Evolutionary conservation across 2,113 vertebrate genomes (phyloP).

Genomic region (Cinclus cinclus): DNA sequence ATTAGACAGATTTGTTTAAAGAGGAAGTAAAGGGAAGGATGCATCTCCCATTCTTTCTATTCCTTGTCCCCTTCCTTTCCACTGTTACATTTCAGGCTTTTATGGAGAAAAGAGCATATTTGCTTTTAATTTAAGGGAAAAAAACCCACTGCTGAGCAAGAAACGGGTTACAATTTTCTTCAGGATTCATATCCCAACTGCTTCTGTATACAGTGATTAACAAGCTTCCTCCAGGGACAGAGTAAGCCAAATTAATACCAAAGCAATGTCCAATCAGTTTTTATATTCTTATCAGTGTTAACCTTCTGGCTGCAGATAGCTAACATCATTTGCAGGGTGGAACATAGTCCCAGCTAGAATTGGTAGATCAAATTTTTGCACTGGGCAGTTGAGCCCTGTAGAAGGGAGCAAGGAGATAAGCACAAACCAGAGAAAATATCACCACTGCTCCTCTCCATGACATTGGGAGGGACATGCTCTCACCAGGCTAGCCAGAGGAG

Average conservation of each 20-base stretch:
- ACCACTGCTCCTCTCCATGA: fast-evolving
- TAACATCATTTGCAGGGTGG: not conserved
- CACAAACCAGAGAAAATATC: not conserved
- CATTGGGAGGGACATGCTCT: not conserved
- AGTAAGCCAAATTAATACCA: not conserved
- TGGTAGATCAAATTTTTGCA: not conserved
- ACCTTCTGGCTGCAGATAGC: not conserved
- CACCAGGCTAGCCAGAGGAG: not conserved
- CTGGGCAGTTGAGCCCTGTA: not conserved
- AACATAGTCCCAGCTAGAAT: not conserved
- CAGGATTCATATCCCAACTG: not conserved
- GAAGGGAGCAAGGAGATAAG: not conserved
- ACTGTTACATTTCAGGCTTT: not conserved
- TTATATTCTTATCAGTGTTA: not conserved
- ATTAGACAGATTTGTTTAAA: constrained; percentile 25
- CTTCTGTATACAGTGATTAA: not conserved
- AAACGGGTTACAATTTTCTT: not conserved
- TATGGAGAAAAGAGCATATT: not conserved
- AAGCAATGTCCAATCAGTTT: not conserved
- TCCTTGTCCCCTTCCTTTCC: not conserved
- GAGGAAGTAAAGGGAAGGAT: not conserved
- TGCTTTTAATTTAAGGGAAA: not conserved
- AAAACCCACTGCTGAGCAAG: not conserved
- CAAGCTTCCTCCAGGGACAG: not conserved
- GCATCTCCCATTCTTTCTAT: not conserved